Evolutionary conservation across 2,797 vertebrate genomes (phyloP).

Genomic region (Sebastes matsubarae): DNA sequence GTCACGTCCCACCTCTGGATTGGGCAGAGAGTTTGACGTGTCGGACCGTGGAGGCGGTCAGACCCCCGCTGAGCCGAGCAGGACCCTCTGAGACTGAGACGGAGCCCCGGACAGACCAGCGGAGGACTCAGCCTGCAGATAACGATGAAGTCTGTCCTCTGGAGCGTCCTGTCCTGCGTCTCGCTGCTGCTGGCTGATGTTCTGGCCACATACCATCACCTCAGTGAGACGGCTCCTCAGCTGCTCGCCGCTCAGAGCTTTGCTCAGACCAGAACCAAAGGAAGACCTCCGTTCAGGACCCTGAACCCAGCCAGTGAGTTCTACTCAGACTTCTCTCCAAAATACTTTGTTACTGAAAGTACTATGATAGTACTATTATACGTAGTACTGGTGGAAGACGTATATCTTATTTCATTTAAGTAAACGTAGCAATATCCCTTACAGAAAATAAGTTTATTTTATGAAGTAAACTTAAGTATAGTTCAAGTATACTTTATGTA

Average conservation of each 20-base stretch:
- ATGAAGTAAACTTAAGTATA: no score
- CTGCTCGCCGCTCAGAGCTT: slow-evolving; percentile 71
- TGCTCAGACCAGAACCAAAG: slow-evolving; percentile 71
- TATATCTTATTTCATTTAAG: not conserved
- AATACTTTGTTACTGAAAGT: not conserved
- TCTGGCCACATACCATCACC: slow-evolving; percentile 68
- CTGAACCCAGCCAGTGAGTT: slow-evolving; percentile 78
- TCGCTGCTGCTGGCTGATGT: slow-evolving; percentile 71
- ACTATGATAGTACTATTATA: not conserved
- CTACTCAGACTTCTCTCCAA: not conserved
- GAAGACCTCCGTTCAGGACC: slow-evolving; percentile 58
- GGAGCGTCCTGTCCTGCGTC: slow-evolving; percentile 67
- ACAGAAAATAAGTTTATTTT: no score
- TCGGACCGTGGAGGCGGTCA: slow-evolving; percentile 5
- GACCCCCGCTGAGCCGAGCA: slow-evolving; percentile 20
- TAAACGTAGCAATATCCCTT: not conserved
- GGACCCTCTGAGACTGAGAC: slow-evolving; percentile 19
- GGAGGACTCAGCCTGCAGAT: slow-evolving; percentile 35
- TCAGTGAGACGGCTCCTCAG: slow-evolving; percentile 57
- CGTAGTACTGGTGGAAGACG: not conserved
- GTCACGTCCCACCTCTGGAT: slow-evolving; percentile 61
- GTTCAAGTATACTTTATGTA: no score
- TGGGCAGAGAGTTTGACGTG: slow-evolving; percentile 65
- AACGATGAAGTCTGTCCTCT: slow-evolving; percentile 70
- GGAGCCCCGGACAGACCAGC: slow-evolving; percentile 4